Evolutionary conservation across 2,113 vertebrate species (phyloP), one percentile per base, ranked within the genome.

Genomic region (Megaleporinus macrocephalus): DNA sequence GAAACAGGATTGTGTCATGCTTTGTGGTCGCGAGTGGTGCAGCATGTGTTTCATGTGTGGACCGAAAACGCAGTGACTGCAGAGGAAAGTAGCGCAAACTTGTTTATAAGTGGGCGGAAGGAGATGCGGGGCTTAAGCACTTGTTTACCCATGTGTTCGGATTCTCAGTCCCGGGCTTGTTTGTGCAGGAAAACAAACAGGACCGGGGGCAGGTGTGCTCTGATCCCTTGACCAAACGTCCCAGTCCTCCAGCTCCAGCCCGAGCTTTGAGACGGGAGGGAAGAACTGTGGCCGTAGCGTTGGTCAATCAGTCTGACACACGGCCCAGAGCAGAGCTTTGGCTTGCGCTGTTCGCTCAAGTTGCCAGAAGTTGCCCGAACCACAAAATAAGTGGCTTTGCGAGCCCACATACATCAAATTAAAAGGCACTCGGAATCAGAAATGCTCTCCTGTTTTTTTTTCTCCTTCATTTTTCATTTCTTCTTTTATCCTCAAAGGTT

Each of bases 321-420:
- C 75, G 29, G 74, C 62, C 83, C 84, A 78, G 87, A 29, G 15
- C 18, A 41, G 22, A 78, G 78, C 71, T 55, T 41, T 76, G 86
- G 80, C 83, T 85, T 70, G 82, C 4, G 80, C 90, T 86, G 74
- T 83, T 87, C 68, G 80, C 55, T 89, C 86, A 91, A 85, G 66
- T 89, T 84, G 65, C 89, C 87, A 91, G 91, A 85, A 90, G 89
- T n/a, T 90, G 83, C 80, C 87, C 41, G 78, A 76, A 80, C 92
- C 92, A 92, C 92, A 91, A 92, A 93, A 94, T 92, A 92, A 91
- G 91, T 89, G 90, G 90, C 88, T 82, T 82, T 59, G 33, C 0
- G 49, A 91, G 84, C 69, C 73, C 82, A 87, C 87, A 84, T 82
- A 74, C 79, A 82, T 82, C 44, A 84, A 88, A 87, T 87, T 80